Evolutionary conservation across 2,888 invertebrate genomes (phyloP), one percentile per base, ranked within the genome.

Genomic region (Caenorhabditis sp.): DNA sequence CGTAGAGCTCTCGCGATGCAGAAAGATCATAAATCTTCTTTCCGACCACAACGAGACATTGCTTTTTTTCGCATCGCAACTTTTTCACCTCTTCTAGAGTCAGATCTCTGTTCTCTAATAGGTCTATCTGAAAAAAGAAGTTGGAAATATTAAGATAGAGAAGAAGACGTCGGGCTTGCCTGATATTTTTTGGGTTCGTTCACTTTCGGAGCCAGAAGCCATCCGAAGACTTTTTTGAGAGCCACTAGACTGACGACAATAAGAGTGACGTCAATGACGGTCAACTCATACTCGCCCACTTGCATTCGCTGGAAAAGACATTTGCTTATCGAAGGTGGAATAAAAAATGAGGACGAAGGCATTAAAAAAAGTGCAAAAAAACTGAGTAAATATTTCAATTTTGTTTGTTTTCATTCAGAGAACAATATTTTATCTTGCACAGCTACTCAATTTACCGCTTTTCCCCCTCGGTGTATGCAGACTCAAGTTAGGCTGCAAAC

Each of bases 21-120:
- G 87, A 81, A 24, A 88, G 80, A 59, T 88, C 88, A 63, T 80
- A 88, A 41, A 88, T 86, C 88, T 81, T 85, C 56, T 85, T 81
- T 32, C 79, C 70, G n/a, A 87, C 66, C 0, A 84, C 84, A n/a
- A 86, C 70, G 7, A 85, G 78, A 45, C 86, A 83, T 45, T 78
- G 82, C 41, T 85, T 81, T 7, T 83, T 70, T 9, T 80, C 79
- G 7, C 83, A 80, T 37, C 87, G 79, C 71, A 85, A 84, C 37
- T 78, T 68, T 22, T 74, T 50, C 39, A 88, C 61, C 55, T 87
- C 80, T 11, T 80, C 80, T n/a, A 85, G 52, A 0, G 86, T 87
- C 78, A 87, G 76, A 71, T 88, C 85, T 59, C 78, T 79, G 70
- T 76, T 79, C 43, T 65, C 59, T 1, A 88, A 20, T 0, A 83